These are phyloP conservation scores for Emydoidea blandingii DNA, from an alignment of 2,797 vertebrate species.

Conservation along the genomic window DNA sequence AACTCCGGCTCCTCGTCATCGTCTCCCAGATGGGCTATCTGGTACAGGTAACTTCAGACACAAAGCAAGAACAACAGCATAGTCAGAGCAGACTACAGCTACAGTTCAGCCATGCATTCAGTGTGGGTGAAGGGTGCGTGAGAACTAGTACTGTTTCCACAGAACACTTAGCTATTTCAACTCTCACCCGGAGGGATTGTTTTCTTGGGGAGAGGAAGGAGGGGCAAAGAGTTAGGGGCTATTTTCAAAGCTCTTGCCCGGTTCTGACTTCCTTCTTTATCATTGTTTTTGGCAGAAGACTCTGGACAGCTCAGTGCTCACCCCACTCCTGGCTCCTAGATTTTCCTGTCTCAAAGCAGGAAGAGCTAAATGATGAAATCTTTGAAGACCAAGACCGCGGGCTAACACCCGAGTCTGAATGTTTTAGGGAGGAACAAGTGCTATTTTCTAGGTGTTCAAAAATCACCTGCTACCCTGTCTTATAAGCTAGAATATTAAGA, in stretches of 20 bases:
- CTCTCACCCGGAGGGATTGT: neutral
- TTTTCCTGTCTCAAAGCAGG: neutral
- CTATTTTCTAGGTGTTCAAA: neutral
- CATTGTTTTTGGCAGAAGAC: neutral
- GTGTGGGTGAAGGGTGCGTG: rapidly evolving
- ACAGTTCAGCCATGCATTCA: rapidly evolving
- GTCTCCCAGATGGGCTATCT: constrained; percentile 98
- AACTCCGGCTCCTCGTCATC: constrained; percentile 99
- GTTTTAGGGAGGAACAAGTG: neutral
- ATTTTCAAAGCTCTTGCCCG: rapidly evolving
- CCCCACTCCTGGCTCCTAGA: neutral
- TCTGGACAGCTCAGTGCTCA: neutral
- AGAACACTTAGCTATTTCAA: neutral
- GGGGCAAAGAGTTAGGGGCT: rapidly evolving
- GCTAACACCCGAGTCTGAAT: neutral
- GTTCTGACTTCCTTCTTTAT: neutral
- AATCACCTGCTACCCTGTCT: neutral
- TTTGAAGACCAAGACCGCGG: neutral
- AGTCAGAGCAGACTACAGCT: neutral
- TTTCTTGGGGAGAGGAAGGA: neutral
- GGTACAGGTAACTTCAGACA: constrained; percentile 93
- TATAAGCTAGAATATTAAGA: neutral
- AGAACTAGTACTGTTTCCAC: neutral
- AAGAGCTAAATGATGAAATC: neutral
- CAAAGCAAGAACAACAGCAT: neutral